These are phyloP conservation scores for Pelecanus crispus DNA, from an alignment of 2,113 vertebrate species.

Conservation along the genomic window DNA sequence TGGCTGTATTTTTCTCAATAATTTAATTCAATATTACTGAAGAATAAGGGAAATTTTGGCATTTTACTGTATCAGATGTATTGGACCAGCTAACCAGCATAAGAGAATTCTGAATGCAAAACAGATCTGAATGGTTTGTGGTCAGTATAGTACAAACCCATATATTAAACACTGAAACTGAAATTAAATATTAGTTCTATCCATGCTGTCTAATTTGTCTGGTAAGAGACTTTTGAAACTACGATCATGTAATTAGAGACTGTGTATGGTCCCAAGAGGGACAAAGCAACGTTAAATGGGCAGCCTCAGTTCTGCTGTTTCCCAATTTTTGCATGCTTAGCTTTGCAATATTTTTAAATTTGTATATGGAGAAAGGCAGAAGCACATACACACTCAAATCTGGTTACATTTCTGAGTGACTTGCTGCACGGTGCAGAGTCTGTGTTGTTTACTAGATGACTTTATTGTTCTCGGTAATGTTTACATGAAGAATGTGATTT, in stretches of 20 bases:
- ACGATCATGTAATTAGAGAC: not conserved
- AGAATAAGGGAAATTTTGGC: not conserved
- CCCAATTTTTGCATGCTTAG: not conserved
- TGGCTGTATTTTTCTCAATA: not conserved
- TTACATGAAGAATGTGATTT: not conserved
- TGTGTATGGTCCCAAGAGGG: rapidly evolving
- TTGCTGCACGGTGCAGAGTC: not conserved
- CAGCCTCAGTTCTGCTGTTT: not conserved
- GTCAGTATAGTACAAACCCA: not conserved
- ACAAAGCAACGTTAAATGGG: not conserved
- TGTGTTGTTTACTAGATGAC: not conserved
- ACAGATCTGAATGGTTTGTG: not conserved
- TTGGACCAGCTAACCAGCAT: not conserved
- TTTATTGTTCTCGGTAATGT: not conserved
- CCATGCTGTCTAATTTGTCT: not conserved
- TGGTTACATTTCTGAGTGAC: not conserved
- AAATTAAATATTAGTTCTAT: not conserved
- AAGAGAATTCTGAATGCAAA: not conserved
- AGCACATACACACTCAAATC: rapidly evolving
- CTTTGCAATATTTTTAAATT: not conserved
- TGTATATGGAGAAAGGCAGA: not conserved
- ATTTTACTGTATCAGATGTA: not conserved
- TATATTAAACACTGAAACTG: not conserved
- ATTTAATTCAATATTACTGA: not conserved
- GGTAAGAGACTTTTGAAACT: not conserved